Conservation (phyloP, 2,113 vertebrate species). For the Arvicanthis niloticus region DNA sequence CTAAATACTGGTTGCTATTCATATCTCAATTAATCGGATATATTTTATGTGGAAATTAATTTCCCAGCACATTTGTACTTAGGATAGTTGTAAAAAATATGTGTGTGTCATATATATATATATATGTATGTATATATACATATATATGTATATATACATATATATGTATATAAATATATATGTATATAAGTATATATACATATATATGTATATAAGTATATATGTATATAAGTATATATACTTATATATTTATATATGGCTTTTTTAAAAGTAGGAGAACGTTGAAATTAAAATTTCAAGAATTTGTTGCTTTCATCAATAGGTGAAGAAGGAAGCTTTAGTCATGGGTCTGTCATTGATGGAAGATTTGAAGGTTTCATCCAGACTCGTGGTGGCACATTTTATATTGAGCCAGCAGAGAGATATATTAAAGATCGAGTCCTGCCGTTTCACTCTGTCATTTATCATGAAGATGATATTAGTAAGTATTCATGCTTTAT, state of each 20-base stretch:
- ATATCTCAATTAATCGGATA: slow-evolving; percentile 44
- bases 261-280: slow-evolving; percentile 20
- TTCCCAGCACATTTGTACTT: slow-evolving; percentile 48
- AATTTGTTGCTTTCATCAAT: slow-evolving; percentile 63
- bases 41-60: slow-evolving; percentile 63
- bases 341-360: slow-evolving; percentile 95
- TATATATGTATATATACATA: too few relatives aligned
- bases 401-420: slow-evolving; percentile 97
- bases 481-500: slow-evolving; percentile 89
- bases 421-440: slow-evolving; percentile 93
- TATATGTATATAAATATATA: too few relatives aligned
- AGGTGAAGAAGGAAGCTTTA: slow-evolving; percentile 96
- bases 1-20: slow-evolving; percentile 28
- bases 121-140: too few relatives aligned
- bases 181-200: too few relatives aligned
- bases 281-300: slow-evolving; percentile 51
- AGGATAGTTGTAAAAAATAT: background rate
- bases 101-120: too few relatives aligned
- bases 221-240: too few relatives aligned
- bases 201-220: too few relatives aligned
- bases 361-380: slow-evolving; percentile 99
- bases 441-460: slow-evolving; percentile 95
- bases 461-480: slow-evolving; percentile 98
- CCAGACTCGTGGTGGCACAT: slow-evolving; percentile 93
- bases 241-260: too few relatives aligned